Conservation (phyloP, 2,888 invertebrate species). For the Cosmia pyralina region DNA sequence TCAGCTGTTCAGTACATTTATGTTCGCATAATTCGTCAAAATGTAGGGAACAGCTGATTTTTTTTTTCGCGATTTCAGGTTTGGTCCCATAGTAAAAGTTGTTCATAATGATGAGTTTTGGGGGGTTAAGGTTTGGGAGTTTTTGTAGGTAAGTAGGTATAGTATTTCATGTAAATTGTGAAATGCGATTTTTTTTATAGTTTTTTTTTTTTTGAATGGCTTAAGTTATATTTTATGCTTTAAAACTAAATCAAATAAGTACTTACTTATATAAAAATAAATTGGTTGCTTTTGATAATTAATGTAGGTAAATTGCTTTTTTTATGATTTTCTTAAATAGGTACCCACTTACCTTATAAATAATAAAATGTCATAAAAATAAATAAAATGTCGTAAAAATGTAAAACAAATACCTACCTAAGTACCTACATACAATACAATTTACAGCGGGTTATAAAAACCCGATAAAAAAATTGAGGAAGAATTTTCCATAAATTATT, state of each 20-base stretch:
- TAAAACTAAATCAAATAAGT: neutral
- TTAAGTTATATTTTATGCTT: neutral
- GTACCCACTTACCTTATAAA: neutral
- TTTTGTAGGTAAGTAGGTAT: too few relatives aligned
- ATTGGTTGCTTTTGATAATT: neutral
- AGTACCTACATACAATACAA: neutral
- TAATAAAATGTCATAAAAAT: neutral
- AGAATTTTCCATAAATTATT: constrained; percentile 7
- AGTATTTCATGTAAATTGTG: neutral
- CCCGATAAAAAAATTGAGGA: constrained; percentile 3
- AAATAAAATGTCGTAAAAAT: neutral
- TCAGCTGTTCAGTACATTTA: too few relatives aligned
- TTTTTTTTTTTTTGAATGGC: neutral
- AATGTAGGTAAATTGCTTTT: neutral
- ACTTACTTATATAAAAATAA: neutral
- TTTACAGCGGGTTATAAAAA: neutral
- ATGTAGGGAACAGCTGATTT: too few relatives aligned
- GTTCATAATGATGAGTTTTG: too few relatives aligned
- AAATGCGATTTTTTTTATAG: constrained; percentile 8
- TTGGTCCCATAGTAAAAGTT: too few relatives aligned
- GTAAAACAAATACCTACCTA: neutral
- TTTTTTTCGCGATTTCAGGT: too few relatives aligned
- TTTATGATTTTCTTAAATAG: neutral
- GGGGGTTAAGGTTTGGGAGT: too few relatives aligned
- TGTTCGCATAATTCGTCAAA: too few relatives aligned